Conservation (phyloP, 1,140 invertebrate species). For the Harlomillsia oculata region DNA sequence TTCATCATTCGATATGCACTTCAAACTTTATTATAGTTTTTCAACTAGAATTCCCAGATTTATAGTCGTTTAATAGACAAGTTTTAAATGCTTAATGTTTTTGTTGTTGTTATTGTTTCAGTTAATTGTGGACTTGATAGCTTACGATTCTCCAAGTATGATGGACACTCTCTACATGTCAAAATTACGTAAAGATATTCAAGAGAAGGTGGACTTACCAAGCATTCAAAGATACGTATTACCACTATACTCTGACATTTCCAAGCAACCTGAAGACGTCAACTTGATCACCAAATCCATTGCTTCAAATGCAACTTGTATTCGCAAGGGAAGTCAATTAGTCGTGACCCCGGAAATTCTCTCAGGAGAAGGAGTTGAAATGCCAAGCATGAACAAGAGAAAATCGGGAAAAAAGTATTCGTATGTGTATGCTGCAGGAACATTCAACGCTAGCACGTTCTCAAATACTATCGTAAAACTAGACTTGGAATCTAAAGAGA, state of each 20-base stretch:
- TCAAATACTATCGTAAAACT: conserved; percentile 38
- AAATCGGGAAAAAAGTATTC: conserved; percentile 39
- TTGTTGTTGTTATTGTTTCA: conserved; percentile 22
- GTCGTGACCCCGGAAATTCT: conserved; percentile 28
- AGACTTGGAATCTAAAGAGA: conserved; percentile 37
- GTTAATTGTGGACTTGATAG: conserved; percentile 39
- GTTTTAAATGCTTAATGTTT: conserved; percentile 10
- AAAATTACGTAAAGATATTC: conserved; percentile 36
- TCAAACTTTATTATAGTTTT: background rate
- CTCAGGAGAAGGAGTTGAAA: conserved; percentile 28
- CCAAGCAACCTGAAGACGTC: background rate
- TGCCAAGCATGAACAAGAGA: conserved; percentile 40
- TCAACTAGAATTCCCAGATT: background rate
- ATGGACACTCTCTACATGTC: conserved; percentile 40
- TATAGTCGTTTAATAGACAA: background rate
- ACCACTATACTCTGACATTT: conserved; percentile 36
- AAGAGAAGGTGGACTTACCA: conserved; percentile 30
- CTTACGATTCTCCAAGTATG: conserved; percentile 39
- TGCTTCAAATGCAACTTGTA: conserved; percentile 26
- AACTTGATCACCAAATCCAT: conserved; percentile 13
- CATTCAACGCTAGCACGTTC: conserved; percentile 36
- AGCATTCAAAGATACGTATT: conserved; percentile 37
- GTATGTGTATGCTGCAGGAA: conserved; percentile 40
- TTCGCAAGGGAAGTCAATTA: conserved; percentile 29
- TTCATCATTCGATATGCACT: background rate